These are phyloP conservation scores for Eustalomyia histrio DNA, from an alignment of 2,888 invertebrate species.

Conservation along the genomic window DNA sequence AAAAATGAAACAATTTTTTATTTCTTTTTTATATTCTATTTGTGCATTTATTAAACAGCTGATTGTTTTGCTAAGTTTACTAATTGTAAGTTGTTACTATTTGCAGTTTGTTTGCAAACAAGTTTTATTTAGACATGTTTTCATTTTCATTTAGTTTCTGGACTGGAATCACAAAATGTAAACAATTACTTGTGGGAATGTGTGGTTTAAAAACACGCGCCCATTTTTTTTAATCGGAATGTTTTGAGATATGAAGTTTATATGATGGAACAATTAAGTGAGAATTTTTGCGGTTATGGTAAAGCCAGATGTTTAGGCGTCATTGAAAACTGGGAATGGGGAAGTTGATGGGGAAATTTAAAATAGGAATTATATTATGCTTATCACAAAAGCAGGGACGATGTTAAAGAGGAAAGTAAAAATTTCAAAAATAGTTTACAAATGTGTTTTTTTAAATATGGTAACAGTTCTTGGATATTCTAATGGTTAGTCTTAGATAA, in stretches of 20 bases:
- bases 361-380: too few species aligned
- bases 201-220: slow-evolving; percentile 26
- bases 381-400: too few species aligned
- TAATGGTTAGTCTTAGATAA: too few species aligned
- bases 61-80: slow-evolving; percentile 1
- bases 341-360: not conserved
- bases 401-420: too few species aligned
- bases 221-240: slow-evolving; percentile 5
- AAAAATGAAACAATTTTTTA: not conserved
- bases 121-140: slow-evolving; percentile 5
- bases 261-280: not conserved
- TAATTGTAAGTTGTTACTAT: slow-evolving; percentile 6
- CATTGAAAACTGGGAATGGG: not conserved
- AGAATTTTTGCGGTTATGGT: not conserved
- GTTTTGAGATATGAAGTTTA: slow-evolving; percentile 17
- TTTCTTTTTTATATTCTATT: not conserved
- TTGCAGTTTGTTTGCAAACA: slow-evolving; percentile 27
- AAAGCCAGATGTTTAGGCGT: slow-evolving; percentile 36
- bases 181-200: slow-evolving; percentile 43
- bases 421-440: too few species aligned
- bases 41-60: slow-evolving; percentile 15
- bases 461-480: too few species aligned
- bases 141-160: not conserved
- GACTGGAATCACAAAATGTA: slow-evolving; percentile 19
- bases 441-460: too few species aligned